These are phyloP conservation scores for Amiota mariae DNA, from an alignment of 2,888 invertebrate species.

Conservation along the genomic window DNA sequence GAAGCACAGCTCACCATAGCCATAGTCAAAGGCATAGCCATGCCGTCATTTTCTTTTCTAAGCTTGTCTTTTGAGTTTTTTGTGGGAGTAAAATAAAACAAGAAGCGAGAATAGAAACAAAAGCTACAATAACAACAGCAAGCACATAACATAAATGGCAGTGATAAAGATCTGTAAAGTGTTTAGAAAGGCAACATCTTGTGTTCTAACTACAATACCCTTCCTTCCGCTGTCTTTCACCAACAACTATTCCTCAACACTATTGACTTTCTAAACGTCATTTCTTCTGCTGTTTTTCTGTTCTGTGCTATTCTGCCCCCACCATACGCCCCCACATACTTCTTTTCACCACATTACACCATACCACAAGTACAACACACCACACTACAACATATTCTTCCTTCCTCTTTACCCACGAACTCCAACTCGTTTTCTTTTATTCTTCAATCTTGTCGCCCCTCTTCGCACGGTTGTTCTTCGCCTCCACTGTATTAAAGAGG, in stretches of 20 bases:
- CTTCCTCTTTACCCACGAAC: conserved; percentile 2
- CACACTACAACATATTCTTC: background rate
- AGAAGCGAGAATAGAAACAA: too few species aligned
- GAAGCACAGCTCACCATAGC: background rate
- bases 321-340: too few species aligned
- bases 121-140: conserved; percentile 5
- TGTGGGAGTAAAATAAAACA: conserved; percentile 52
- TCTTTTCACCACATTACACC: too few species aligned
- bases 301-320: background rate
- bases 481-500: conserved; percentile 5
- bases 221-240: conserved; percentile 29
- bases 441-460: background rate
- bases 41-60: conserved; percentile 2
- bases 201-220: conserved; percentile 33
- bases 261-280: conserved; percentile 54
- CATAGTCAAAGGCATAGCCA: background rate
- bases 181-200: conserved; percentile 62
- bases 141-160: background rate
- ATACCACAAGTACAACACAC: too few species aligned
- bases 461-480: too few species aligned
- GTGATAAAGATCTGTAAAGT: conserved; percentile 64
- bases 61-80: conserved; percentile 41
- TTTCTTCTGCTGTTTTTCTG: background rate
- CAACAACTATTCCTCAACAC: conserved; percentile 50
- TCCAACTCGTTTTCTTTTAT: conserved; percentile 26